Evolutionary conservation across 2,797 vertebrate genomes (phyloP).

Genomic region (Cirrhinus mrigala): DNA sequence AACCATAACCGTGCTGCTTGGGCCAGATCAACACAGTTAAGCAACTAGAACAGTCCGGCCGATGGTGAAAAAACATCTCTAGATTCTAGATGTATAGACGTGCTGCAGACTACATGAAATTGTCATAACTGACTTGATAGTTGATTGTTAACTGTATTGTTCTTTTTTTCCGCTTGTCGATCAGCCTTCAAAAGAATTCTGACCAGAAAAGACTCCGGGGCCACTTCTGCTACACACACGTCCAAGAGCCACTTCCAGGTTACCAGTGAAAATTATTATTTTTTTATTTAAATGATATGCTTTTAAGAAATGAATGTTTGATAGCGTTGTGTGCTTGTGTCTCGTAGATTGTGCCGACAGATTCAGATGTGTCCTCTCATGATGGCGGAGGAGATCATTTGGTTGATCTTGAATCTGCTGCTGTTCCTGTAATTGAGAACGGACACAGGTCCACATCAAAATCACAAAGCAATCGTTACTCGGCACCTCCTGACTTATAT

Average conservation of each 20-base stretch:
- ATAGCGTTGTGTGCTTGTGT: background rate
- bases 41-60: too few species aligned
- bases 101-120: background rate
- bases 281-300: background rate
- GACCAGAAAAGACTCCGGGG: slow-evolving; percentile 59
- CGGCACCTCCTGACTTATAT: slow-evolving; percentile 92
- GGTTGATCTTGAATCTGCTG: slow-evolving; percentile 51
- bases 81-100: background rate
- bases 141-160: background rate
- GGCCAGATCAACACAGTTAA: too few species aligned
- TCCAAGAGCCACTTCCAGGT: slow-evolving; percentile 78
- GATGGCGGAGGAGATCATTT: slow-evolving; percentile 66
- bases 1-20: too few species aligned
- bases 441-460: slow-evolving; percentile 68
- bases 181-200: slow-evolving; percentile 64
- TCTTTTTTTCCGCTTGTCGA: background rate
- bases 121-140: background rate
- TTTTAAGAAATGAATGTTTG: background rate
- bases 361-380: slow-evolving; percentile 67
- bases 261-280: slow-evolving; percentile 41
- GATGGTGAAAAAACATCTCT: background rate
- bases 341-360: slow-evolving; percentile 73
- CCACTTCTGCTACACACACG: slow-evolving; percentile 52
- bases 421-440: slow-evolving; percentile 29
- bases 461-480: slow-evolving; percentile 87